A percentile compares a stretch with the other conserved stretches of the same genome.
phyloP scores from a whole-genome alignment of 2,797 vertebrate genomes.

The Carduelis carduelis region DNA sequence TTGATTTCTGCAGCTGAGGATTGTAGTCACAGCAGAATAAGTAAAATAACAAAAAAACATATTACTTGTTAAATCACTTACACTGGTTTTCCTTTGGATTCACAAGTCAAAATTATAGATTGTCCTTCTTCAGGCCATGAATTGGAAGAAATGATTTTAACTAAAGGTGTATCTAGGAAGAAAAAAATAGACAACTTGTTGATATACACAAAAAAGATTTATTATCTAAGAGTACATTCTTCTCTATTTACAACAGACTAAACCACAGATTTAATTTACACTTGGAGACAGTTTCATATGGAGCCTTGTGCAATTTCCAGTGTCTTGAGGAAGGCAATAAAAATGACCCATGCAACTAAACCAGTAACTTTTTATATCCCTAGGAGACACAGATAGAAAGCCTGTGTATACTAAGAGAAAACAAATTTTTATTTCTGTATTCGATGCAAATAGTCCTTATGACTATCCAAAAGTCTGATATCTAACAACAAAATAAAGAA shows the following conservation, averaged over 20 bases:
- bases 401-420: not conserved
- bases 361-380: not conserved
- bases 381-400: not conserved
- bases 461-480: conserved; percentile 24
- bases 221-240: conserved; percentile 13
- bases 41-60: conserved; percentile 47
- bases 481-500: conserved; percentile 43
- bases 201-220: conserved; percentile 40
- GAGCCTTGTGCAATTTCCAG: not conserved
- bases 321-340: conserved; percentile 22
- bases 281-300: not conserved
- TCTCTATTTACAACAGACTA: not conserved
- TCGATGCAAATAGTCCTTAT: not conserved
- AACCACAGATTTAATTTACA: not conserved
- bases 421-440: not conserved
- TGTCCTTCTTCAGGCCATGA: conserved; percentile 96
- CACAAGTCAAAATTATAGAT: conserved; percentile 94
- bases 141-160: conserved; percentile 90
- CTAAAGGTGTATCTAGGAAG: conserved; percentile 89
- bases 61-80: conserved; percentile 82
- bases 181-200: conserved; percentile 61
- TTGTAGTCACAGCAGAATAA: conserved; percentile 56
- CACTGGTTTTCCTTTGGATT: conserved; percentile 97
- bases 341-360: conserved; percentile 17
- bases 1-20: conserved; percentile 46